Base-by-base conservation (phyloP, 2,113 vertebrate genomes). In the Panthera leo region DNA sequence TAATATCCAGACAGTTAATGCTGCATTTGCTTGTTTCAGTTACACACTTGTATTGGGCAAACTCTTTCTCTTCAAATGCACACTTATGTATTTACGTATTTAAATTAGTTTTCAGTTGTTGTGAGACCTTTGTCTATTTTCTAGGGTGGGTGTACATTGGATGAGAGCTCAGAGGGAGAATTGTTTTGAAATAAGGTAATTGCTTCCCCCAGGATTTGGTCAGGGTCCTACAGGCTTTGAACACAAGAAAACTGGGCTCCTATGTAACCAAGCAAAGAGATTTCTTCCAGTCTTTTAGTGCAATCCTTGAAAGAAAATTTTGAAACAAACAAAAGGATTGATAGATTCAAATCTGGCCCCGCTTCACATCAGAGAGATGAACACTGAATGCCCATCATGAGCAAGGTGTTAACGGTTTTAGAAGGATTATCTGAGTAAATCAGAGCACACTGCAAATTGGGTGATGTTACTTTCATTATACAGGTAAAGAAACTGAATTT, bases 141-240 rank as follows among this genome's bases (percentile, higher is more conserved):
- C 36, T 45, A 11, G 16, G 48, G 19, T 27, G 10, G 16, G 15
- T 11, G 1, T 7, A 8, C 1, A 0, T 23, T 27, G 63, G 19
- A 27, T 4, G 25, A 29, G 9, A 42, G 23, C 7, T 27, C 5
- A 9, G n/a, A 39, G 31, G 39, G 55, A 31, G 39, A 51, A 5
- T 12, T 2, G 4, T 61, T 21, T 42, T 5, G 2, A 0, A 1
- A 14, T 0, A 2, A 2, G 53, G 1, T 18, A 6, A 19, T 5
- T 4, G 2, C 31, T 65, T 2, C 0, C 2, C 16, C 18, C 80
- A 39, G 31, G 39, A 55, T 36, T 34, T 9, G 3, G 45, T 73
- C 12, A 82, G 27, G 70, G 5, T 19, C 27, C 19, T 29, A 0
- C 1, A 0, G 53, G 8, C 45, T 75, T 34, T 27, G 31, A 51